These are phyloP conservation scores for Holacanthus passer DNA, from an alignment of 2,113 vertebrate species.

Conservation along the genomic window DNA sequence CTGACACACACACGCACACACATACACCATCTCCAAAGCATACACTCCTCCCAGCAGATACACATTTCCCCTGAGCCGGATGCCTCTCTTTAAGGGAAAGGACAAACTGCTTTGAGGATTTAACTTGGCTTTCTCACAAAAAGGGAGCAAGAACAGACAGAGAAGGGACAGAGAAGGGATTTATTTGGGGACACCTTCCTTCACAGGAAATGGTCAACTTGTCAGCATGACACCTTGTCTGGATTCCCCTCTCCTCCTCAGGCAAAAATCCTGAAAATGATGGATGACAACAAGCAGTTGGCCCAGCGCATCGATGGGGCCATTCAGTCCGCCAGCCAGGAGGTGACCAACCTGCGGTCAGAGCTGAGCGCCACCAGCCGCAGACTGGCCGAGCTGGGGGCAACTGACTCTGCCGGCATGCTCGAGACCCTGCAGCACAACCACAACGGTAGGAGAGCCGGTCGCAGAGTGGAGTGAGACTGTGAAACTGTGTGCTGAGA, in stretches of 20 bases:
- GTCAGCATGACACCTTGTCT: constrained; percentile 89
- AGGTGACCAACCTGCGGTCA: constrained; percentile 92
- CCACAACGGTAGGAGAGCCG: constrained; percentile 75
- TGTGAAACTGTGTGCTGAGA: constrained; percentile 28
- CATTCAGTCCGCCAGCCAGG: constrained; percentile 93
- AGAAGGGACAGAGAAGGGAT: constrained; percentile 49
- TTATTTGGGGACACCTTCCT: constrained; percentile 60
- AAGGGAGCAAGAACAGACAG: constrained; percentile 44
- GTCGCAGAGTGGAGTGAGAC: constrained; percentile 15
- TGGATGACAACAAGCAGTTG: constrained; percentile 95
- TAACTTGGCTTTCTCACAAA: constrained; percentile 64
- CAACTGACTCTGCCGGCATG: constrained; percentile 75
- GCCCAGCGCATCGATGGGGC: constrained; percentile 93
- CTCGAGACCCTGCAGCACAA: constrained; percentile 88
- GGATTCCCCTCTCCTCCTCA: constrained; percentile 85
- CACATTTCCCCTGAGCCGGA: constrained; percentile 59
- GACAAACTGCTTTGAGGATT: constrained; percentile 76
- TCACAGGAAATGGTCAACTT: constrained; percentile 74
- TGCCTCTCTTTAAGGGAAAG: constrained; percentile 72
- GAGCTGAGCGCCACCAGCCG: constrained; percentile 93
- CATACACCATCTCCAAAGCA: constrained; percentile 45
- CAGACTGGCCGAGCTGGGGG: constrained; percentile 90
- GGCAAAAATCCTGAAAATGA: constrained; percentile 94
- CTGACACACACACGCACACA: constrained; percentile 52
- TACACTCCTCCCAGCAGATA: constrained; percentile 51